These are phyloP conservation scores for Hymenochirus boettgeri DNA, from an alignment of 2,113 vertebrate species.

Conservation along the genomic window DNA sequence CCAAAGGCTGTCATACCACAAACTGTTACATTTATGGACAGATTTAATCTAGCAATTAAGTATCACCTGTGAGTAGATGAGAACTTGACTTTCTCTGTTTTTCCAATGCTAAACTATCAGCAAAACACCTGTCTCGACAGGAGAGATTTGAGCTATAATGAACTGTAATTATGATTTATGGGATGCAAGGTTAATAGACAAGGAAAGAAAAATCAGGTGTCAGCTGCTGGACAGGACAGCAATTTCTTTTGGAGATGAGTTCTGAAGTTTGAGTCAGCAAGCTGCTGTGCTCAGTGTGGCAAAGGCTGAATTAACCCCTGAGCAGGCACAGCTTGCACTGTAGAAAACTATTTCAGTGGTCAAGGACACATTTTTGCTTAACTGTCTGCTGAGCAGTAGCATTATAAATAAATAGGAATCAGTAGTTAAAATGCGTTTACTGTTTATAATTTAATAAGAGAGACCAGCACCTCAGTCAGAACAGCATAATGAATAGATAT, in stretches of 20 bases:
- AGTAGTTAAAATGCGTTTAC: background rate
- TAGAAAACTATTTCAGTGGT: background rate
- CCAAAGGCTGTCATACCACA: background rate
- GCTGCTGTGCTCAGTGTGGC: background rate
- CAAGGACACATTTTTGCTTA: background rate
- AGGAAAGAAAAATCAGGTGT: background rate
- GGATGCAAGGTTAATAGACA: fast-evolving
- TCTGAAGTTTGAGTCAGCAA: slow-evolving; percentile 6
- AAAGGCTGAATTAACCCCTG: slow-evolving; percentile 12
- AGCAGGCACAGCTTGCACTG: background rate
- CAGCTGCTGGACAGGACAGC: background rate
- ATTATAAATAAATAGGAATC: background rate
- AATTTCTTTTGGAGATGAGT: background rate
- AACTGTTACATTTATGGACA: slow-evolving; percentile 31
- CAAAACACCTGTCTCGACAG: background rate
- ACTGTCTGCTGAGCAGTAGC: background rate
- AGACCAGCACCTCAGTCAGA: too few relatives aligned
- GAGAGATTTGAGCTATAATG: background rate
- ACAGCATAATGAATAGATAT: too few relatives aligned
- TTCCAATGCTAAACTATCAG: slow-evolving; percentile 24
- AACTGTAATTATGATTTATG: slow-evolving; percentile 27
- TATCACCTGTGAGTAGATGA: slow-evolving; percentile 36
- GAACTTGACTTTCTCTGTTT: background rate
- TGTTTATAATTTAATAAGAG: too few relatives aligned
- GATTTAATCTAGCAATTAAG: slow-evolving; percentile 39